Evolutionary conservation across 1,140 invertebrate genomes (phyloP).

Genomic region (Atopsyche davidsoni): DNA sequence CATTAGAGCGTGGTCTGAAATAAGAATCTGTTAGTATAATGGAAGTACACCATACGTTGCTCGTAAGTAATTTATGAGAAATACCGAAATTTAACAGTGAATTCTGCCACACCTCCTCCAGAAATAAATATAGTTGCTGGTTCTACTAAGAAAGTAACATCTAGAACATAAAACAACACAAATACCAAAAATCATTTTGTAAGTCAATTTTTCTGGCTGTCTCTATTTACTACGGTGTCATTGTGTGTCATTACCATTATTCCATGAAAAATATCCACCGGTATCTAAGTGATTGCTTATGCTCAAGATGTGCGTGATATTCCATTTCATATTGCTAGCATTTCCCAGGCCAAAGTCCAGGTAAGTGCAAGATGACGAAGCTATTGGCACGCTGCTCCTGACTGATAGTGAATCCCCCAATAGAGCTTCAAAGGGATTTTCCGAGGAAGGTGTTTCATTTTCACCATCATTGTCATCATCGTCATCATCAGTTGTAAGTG

Average conservation of each 20-base stretch:
- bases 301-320: constrained; percentile 8
- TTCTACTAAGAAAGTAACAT: constrained; percentile 4
- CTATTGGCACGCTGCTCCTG: constrained; percentile 6
- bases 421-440: constrained; percentile 7
- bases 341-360: constrained; percentile 14
- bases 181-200: no score
- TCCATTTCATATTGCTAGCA: constrained; percentile 8
- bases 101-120: constrained; percentile 6
- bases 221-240: not conserved
- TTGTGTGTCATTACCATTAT: constrained; percentile 7
- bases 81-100: constrained; percentile 13
- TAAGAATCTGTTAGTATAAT: no score
- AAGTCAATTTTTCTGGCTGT: no score
- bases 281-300: constrained; percentile 8
- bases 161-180: not conserved
- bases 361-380: constrained; percentile 5
- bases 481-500: not conserved
- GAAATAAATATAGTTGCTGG: constrained; percentile 4
- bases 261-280: constrained; percentile 1
- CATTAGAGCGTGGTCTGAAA: no score
- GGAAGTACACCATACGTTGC: no score
- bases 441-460: not conserved
- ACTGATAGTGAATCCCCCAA: constrained; percentile 8
- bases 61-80: no score
- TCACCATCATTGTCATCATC: not conserved